Conservation (phyloP, 2,113 vertebrate genomes). For the Plecturocebus donacophilus region DNA sequence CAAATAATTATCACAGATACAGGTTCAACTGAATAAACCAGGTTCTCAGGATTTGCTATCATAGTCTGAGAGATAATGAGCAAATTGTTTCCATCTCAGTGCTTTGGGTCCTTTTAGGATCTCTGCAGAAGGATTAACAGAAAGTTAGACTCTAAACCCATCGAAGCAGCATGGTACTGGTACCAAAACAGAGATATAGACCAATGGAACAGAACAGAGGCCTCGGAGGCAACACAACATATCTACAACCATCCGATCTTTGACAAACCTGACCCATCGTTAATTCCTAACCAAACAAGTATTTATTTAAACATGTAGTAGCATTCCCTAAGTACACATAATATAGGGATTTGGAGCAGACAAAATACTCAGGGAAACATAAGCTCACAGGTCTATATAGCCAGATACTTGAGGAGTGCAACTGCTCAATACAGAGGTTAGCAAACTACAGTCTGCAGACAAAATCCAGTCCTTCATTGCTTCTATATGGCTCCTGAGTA, state of each 20-base stretch:
- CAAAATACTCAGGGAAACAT: not conserved
- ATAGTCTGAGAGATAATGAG: not conserved
- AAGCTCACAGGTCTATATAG: not conserved
- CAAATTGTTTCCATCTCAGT: not conserved
- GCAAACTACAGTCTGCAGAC: rapidly evolving
- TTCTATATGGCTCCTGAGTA: not conserved
- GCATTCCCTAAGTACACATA: not conserved
- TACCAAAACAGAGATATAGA: no score
- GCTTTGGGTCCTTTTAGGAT: not conserved
- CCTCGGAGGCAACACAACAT: no score
- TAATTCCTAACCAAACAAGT: not conserved
- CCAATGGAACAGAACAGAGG: no score
- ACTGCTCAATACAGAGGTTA: not conserved
- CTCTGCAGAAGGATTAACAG: not conserved
- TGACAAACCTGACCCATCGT: no score
- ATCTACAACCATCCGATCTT: no score
- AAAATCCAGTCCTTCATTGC: not conserved
- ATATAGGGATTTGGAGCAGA: not conserved
- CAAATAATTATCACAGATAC: not conserved
- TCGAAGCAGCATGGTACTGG: no score
- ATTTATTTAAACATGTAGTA: not conserved
- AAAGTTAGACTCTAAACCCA: not conserved
- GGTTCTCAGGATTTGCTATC: not conserved
- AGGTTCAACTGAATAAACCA: not conserved
- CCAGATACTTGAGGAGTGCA: not conserved